Conservation (phyloP, 1,140 invertebrate genomes). For the Parapsyche elsis region DNA sequence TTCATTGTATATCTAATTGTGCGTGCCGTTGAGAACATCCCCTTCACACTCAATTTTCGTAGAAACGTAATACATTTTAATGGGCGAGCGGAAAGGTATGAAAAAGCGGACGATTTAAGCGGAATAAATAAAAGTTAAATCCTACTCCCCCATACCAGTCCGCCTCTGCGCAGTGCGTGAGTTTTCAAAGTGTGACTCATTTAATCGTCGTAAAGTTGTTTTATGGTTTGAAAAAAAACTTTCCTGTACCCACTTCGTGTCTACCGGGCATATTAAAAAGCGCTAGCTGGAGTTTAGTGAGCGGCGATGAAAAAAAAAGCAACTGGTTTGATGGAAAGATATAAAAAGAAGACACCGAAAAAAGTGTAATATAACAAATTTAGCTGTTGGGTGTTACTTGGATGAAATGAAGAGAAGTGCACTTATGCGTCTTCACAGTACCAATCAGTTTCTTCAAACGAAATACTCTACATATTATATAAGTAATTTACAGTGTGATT, state of each 20-base stretch:
- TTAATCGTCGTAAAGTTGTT: constrained; percentile 43
- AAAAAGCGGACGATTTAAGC: constrained; percentile 13
- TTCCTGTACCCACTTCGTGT: constrained; percentile 34
- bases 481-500: too few species aligned
- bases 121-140: constrained; percentile 28
- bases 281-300: constrained; percentile 8
- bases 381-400: background rate
- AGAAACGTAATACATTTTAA: too few species aligned
- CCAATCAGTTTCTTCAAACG: too few species aligned
- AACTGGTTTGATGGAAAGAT: constrained; percentile 16
- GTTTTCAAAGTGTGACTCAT: constrained; percentile 46
- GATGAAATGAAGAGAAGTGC: background rate
- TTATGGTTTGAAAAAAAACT: constrained; percentile 30
- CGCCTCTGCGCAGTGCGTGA: constrained; percentile 32
- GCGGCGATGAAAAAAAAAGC: constrained; percentile 5
- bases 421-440: background rate
- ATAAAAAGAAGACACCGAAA: background rate
- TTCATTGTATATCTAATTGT: background rate
- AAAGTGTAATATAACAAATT: constrained; percentile 1
- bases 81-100: background rate
- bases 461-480: too few species aligned
- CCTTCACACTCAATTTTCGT: too few species aligned
- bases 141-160: background rate
- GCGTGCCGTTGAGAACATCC: background rate
- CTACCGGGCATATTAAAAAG: constrained; percentile 39